Evolutionary conservation across 2,797 vertebrate species (phyloP), one percentile per base, ranked within the genome.

Genomic region (Propithecus deckenii): DNA sequence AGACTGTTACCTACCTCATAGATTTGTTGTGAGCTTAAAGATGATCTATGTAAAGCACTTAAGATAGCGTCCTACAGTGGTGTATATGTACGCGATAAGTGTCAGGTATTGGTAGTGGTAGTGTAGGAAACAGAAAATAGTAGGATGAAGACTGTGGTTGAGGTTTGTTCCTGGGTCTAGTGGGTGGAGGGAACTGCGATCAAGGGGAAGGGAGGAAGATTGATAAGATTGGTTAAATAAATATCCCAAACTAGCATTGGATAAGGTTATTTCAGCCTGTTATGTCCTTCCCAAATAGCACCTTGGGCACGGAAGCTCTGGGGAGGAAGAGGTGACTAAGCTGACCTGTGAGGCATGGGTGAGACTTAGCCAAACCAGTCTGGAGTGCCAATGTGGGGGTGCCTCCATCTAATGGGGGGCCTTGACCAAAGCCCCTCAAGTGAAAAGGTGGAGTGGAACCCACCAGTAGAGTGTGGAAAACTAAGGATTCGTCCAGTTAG

Each of bases 71-170:
- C 75, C 50, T 35, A 59, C 50, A 3, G 4, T 20, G 55, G 23
- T 12, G 2, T 12, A 13, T 10, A 1, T 7, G 38, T 5, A 12
- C 0, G 0, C 0, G 22, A 1, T 17, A 74, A 43, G 32, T 6
- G 1, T 38, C n/a, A 55, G 41, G 32, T 67, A 7, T 75, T 48
- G 1, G 8, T 52, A 17, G 30, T 46, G 20, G 28, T 13, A 14
- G 50, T 18, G 2, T 20, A 61, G 46, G 75, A 59, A 67, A n/a
- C 32, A 32, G 23, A 32, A 23, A 3, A 2, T 28, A 32, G 28
- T 41, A 3, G 28, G 18, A 7, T 84, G 48, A 67, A 48, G 28
- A 3, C 18, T n/a, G 7, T 38, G 61, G 20, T n/a, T 15, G 4
- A 83, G 28, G 32, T 59, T 90, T 86, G 35, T 41, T 80, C 20